These are phyloP conservation scores for Pelusios castaneus DNA, from an alignment of 2,113 vertebrate genomes.

Conservation along the genomic window DNA sequence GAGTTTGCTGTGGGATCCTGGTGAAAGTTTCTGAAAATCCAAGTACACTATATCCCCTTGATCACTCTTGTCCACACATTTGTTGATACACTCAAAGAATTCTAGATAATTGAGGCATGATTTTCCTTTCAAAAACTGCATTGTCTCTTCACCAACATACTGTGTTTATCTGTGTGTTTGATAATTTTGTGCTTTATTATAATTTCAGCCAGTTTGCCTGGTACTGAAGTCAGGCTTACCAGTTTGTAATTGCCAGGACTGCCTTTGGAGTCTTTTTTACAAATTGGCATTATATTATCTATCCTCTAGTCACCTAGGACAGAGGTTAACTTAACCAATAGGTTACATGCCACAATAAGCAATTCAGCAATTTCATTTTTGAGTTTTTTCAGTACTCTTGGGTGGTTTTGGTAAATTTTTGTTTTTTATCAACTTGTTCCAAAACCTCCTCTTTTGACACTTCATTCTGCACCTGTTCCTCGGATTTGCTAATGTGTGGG, in stretches of 20 bases:
- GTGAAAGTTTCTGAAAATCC: background rate
- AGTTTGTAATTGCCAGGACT: background rate
- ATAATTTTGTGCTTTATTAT: background rate
- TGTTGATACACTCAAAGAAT: background rate
- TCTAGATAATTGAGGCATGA: background rate
- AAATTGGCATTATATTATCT: background rate
- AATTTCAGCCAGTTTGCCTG: background rate
- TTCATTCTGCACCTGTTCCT: too few relatives aligned
- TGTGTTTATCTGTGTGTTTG: background rate
- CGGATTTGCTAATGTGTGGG: too few relatives aligned
- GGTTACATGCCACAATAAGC: background rate
- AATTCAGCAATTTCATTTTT: too few relatives aligned
- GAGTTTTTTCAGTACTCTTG: too few relatives aligned
- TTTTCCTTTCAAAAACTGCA: background rate
- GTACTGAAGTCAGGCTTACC: background rate
- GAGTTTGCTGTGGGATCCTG: background rate
- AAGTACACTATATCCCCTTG: background rate
- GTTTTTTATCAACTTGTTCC: too few relatives aligned
- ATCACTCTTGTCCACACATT: background rate
- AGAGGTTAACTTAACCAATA: background rate
- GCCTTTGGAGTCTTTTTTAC: too few relatives aligned
- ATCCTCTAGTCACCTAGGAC: background rate
- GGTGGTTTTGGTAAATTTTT: too few relatives aligned
- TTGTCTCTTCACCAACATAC: background rate
- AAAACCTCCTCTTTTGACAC: too few relatives aligned